Percentiles rank a stretch among this genome's conserved stretches.
These are phyloP conservation scores for Margarornis squamiger DNA, from an alignment of 2,797 vertebrate species.

Conservation along the genomic window DNA sequence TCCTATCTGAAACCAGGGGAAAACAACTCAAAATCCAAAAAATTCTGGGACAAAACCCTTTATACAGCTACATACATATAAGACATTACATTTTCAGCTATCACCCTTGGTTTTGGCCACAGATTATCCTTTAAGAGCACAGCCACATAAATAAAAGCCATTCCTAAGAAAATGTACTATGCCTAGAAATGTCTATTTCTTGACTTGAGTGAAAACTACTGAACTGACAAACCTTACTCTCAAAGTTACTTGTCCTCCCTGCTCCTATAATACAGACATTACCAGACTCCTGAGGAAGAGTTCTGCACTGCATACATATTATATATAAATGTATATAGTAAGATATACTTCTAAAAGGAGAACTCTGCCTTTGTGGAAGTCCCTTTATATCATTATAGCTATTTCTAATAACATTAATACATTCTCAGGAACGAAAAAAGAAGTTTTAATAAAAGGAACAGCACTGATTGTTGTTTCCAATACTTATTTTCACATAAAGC, in stretches of 20 bases:
- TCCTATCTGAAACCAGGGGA: background rate
- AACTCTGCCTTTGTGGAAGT: background rate
- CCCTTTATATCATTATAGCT: background rate
- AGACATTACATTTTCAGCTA: background rate
- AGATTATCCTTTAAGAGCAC: background rate
- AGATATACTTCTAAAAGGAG: background rate
- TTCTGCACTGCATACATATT: background rate
- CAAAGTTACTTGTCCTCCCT: background rate
- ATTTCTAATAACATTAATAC: background rate
- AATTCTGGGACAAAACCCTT: background rate
- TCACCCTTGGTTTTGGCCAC: background rate
- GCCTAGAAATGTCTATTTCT: background rate
- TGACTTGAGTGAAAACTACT: background rate
- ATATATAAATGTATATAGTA: background rate
- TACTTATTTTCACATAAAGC: background rate
- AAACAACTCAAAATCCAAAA: background rate
- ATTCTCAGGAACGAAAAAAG: background rate
- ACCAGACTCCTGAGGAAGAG: background rate
- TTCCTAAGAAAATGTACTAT: background rate
- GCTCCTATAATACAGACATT: background rate
- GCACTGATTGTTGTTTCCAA: background rate
- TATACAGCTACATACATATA: fast-evolving
- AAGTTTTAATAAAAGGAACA: background rate
- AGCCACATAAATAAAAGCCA: background rate
- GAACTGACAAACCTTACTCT: background rate